Conservation (phyloP, 1,140 invertebrate genomes). For the Oscheius sp. region DNA sequence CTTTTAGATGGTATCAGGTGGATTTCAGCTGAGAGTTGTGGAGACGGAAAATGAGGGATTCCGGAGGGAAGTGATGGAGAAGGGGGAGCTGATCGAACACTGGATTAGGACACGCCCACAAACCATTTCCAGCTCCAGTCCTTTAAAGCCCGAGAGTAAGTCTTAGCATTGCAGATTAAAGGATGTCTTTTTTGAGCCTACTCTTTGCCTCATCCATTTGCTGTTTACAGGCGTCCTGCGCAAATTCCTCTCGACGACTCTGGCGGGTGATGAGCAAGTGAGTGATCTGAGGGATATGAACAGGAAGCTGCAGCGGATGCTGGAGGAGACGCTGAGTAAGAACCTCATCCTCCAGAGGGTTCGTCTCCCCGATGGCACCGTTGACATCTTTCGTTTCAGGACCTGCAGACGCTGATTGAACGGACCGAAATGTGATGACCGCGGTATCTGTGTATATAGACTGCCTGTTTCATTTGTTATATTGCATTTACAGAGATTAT, state of each 20-base stretch:
- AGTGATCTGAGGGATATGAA: constrained; percentile 62
- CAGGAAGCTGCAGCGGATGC: constrained; percentile 62
- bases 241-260: constrained; percentile 15
- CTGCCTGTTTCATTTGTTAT: too few species aligned
- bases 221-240: constrained; percentile 13
- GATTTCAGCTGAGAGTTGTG: constrained; percentile 11
- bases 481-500: too few species aligned
- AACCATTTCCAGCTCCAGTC: background rate
- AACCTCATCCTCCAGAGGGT: constrained; percentile 64
- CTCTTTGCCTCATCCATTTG: background rate
- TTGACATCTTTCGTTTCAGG: constrained; percentile 8
- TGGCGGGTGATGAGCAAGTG: constrained; percentile 52
- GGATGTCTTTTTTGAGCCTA: too few species aligned
- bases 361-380: too few species aligned
- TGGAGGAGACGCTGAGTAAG: constrained; percentile 64
- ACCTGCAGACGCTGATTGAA: constrained; percentile 33
- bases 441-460: too few species aligned
- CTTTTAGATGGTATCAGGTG: background rate
- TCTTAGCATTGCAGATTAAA: background rate
- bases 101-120: constrained; percentile 25
- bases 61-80: constrained; percentile 20
- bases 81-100: constrained; percentile 29
- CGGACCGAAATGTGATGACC: constrained; percentile 20
- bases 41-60: constrained; percentile 14
- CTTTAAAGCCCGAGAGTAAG: constrained; percentile 3